phyloP scores from a whole-genome alignment of 2,888 invertebrate genomes.

The Drosophila paucipuncta region DNA sequence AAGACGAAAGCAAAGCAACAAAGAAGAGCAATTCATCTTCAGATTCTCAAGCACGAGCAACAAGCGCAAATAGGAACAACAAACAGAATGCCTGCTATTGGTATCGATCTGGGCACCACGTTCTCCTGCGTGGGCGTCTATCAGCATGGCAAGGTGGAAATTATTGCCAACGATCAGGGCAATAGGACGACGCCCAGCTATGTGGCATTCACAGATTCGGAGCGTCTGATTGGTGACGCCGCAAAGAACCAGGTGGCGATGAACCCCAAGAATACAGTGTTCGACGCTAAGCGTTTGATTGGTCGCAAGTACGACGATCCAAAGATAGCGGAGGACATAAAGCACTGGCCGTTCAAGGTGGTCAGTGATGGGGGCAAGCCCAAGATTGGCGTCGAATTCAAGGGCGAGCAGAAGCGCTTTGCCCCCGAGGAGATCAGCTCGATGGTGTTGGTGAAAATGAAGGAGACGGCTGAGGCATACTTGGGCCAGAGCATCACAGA shows the following conservation, averaged over 20 bases:
- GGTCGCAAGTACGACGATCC: slow-evolving; percentile 95
- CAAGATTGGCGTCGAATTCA: slow-evolving; percentile 93
- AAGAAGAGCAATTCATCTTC: neutral
- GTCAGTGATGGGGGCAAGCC: slow-evolving; percentile 92
- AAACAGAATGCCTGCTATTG: slow-evolving; percentile 87
- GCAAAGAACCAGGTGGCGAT: slow-evolving; percentile 94
- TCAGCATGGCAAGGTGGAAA: slow-evolving; percentile 93
- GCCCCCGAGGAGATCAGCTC: slow-evolving; percentile 95
- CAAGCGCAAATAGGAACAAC: neutral
- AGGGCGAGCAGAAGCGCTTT: slow-evolving; percentile 95
- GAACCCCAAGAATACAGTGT: slow-evolving; percentile 95
- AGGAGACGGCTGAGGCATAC: slow-evolving; percentile 95
- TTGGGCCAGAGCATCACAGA: slow-evolving; percentile 92
- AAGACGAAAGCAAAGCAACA: neutral
- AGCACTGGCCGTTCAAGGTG: slow-evolving; percentile 97
- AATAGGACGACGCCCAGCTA: slow-evolving; percentile 85
- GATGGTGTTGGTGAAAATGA: slow-evolving; percentile 97
- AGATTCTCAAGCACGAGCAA: neutral
- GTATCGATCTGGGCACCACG: slow-evolving; percentile 85
- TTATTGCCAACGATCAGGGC: slow-evolving; percentile 93
- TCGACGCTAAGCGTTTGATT: slow-evolving; percentile 97
- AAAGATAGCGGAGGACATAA: slow-evolving; percentile 96
- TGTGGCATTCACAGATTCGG: slow-evolving; percentile 93
- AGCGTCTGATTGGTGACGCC: slow-evolving; percentile 90
- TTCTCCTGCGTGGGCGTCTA: slow-evolving; percentile 94